Evolutionary conservation across 2,888 invertebrate species (phyloP).

Genomic region (Elmis aenea): DNA sequence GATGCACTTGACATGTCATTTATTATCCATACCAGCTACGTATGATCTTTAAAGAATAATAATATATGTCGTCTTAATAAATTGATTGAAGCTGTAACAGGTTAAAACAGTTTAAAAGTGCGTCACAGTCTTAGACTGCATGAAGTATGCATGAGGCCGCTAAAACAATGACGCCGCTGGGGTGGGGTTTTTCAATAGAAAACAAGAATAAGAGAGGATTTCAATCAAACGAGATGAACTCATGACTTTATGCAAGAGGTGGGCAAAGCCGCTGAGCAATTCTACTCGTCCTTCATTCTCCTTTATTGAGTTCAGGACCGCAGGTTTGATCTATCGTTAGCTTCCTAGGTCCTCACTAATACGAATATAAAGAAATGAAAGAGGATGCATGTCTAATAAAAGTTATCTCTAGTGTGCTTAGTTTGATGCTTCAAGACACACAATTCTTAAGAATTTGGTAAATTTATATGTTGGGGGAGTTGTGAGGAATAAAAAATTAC

Average conservation of each 20-base stretch:
- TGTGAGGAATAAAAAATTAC: no score
- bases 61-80: no score
- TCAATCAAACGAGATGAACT: slow-evolving; percentile 51
- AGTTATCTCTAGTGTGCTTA: no score
- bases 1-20: no score
- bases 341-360: slow-evolving; percentile 13
- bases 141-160: slow-evolving; percentile 48
- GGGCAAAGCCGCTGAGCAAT: slow-evolving; percentile 36
- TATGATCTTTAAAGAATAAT: no score
- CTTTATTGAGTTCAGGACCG: slow-evolving; percentile 20
- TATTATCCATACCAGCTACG: no score
- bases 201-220: slow-evolving; percentile 49
- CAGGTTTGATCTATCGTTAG: slow-evolving; percentile 21
- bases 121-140: slow-evolving; percentile 31
- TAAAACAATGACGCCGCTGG: slow-evolving; percentile 46
- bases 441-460: no score
- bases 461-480: no score
- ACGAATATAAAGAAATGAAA: slow-evolving; percentile 9
- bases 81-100: no score
- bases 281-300: slow-evolving; percentile 31
- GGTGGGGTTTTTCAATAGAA: slow-evolving; percentile 46
- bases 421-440: no score
- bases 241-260: slow-evolving; percentile 50
- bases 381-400: slow-evolving; percentile 9
- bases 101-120: slow-evolving; percentile 15